Evolutionary conservation across 2,888 invertebrate genomes (phyloP), one percentile per base, ranked within the genome.

Genomic region (Dinocampus coccinellae): DNA sequence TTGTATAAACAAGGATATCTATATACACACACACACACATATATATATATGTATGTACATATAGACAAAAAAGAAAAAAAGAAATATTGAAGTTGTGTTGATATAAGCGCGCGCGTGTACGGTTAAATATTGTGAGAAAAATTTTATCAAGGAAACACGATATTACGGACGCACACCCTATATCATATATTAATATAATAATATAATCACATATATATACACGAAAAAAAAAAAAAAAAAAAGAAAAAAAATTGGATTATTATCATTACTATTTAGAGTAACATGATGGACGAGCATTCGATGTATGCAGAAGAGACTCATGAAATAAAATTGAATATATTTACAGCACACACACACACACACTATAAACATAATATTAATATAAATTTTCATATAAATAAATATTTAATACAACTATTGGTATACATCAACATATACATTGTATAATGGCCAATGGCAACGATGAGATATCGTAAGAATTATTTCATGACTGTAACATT

Each of bases 401-500:
- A 9, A 58, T 16, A 29, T 58, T 9, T 29, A 4, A 4, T n/a
- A 47, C 4, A 47, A 7, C 16, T 47, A 1, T n/a, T 47, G 29
- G 9, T 16, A 34, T 57, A 57, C 20, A 58, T 29, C 13, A 33
- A 16, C 13, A 7, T 13, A 7, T 1, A 9, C n/a, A 16, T n/a
- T 29, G 26, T 34, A n/a, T 16, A 55, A 33, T 52, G 22, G 34
- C 33, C 11, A 52, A 29, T 53, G 24, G 24, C 36, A 26, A 79
- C 78, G 80, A 80, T 83, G 82, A 84, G 82, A 84, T 81, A 83
- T 82, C 77, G 79, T 79, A 47, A 80, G 83, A 83, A 85, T 82
- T 82, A 85, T 85, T 85, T 82, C 81, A 81, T 81, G 81, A 80
- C 78, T 79, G 16, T 16, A 47, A 80, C 85, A 85, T 85, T 85